These are phyloP conservation scores for Ditula angustiorana DNA, from an alignment of 2,888 invertebrate species.

Conservation along the genomic window DNA sequence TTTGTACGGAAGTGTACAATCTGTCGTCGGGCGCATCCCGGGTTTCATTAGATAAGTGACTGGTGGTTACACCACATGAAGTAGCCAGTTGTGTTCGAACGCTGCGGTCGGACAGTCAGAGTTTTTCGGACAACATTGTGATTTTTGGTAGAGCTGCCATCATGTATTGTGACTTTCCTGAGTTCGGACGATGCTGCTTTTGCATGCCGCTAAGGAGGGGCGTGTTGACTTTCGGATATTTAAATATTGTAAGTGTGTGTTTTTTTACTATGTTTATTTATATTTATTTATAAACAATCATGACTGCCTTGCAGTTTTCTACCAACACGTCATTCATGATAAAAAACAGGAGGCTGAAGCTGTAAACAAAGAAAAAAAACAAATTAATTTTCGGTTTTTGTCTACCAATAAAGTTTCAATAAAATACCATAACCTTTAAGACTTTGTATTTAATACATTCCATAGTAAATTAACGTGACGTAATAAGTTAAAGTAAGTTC, in stretches of 20 bases:
- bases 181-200: slow-evolving; percentile 68
- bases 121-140: not conserved
- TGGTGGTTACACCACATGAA: not conserved
- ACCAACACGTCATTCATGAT: no score
- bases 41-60: slow-evolving; percentile 32
- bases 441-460: no score
- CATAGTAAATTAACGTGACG: no score
- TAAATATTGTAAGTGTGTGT: slow-evolving; percentile 70
- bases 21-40: slow-evolving; percentile 6
- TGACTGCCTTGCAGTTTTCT: no score
- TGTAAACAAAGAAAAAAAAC: no score
- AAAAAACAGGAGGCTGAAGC: no score
- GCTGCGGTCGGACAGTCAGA: not conserved
- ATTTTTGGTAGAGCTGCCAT: not conserved
- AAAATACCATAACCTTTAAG: no score
- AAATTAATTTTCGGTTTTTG: no score
- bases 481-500: no score
- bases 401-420: no score
- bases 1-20: slow-evolving; percentile 32
- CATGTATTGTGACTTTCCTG: slow-evolving; percentile 71
- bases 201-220: slow-evolving; percentile 72
- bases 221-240: slow-evolving; percentile 65
- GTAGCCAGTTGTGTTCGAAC: not conserved
- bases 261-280: not conserved
- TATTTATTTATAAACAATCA: not conserved